phyloP scores from a whole-genome alignment of 2,888 invertebrate genomes.

The Ramazzottius varieornatus region DNA sequence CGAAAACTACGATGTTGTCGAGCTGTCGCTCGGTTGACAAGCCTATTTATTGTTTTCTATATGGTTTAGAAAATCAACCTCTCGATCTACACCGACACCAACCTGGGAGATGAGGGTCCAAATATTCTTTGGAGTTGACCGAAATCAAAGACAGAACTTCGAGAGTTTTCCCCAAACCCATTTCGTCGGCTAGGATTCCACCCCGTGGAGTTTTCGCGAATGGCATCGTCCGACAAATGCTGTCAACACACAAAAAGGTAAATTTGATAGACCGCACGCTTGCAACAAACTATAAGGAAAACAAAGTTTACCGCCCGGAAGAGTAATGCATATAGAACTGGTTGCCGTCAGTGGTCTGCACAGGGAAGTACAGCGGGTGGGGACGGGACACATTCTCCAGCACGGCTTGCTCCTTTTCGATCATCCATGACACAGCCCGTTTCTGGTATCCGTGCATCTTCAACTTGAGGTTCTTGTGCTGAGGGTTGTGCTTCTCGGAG shows the following conservation, averaged over 20 bases:
- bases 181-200: slow-evolving; percentile 6
- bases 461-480: background rate
- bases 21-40: no score
- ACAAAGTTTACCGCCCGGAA: no score
- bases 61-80: no score
- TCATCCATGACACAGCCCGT: background rate
- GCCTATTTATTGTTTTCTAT: no score
- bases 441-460: background rate
- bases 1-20: no score
- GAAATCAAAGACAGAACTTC: slow-evolving; percentile 5
- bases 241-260: no score
- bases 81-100: background rate
- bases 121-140: background rate
- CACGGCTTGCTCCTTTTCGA: background rate
- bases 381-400: background rate
- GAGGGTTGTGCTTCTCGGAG: background rate
- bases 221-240: no score
- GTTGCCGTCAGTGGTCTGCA: background rate
- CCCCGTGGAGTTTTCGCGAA: no score
- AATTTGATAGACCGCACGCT: no score
- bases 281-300: no score
- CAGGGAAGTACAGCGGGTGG: background rate
- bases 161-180: slow-evolving; percentile 7
- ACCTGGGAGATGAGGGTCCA: background rate
- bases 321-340: background rate